phyloP scores from a whole-genome alignment of 2,797 vertebrate genomes.

The Halcyon badia region DNA sequence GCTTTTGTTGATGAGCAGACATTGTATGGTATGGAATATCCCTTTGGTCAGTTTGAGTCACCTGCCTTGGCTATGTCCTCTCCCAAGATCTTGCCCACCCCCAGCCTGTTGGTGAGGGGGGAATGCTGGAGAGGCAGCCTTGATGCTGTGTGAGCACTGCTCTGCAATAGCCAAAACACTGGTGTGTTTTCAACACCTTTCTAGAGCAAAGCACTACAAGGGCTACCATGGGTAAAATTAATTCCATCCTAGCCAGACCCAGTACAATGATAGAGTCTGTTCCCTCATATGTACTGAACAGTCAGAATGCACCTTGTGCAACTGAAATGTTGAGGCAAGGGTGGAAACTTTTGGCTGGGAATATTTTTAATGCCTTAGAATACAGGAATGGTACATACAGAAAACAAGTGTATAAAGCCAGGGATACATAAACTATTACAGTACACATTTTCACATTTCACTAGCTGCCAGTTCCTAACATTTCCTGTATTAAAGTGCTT shows the following conservation, averaged over 20 bases:
- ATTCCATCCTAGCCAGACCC: background rate
- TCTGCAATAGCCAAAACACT: background rate
- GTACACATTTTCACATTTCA: background rate
- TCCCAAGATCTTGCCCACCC: background rate
- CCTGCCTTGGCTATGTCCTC: background rate
- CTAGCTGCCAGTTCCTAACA: background rate
- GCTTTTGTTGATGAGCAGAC: background rate
- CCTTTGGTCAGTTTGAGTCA: background rate
- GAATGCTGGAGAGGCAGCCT: too few relatives aligned
- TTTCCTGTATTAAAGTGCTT: background rate
- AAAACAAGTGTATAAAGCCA: background rate
- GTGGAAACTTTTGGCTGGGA: background rate
- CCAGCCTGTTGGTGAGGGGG: background rate
- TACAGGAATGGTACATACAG: background rate
- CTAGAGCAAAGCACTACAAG: background rate
- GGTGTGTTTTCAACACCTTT: background rate
- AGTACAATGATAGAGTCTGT: rapidly evolving
- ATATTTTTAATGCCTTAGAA: background rate
- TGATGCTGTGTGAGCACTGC: background rate
- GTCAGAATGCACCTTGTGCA: background rate
- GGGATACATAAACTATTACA: background rate
- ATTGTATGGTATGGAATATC: background rate
- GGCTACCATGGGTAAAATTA: background rate
- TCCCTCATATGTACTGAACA: rapidly evolving
- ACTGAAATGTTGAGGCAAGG: background rate